A percentile compares a stretch with the other conserved stretches of the same genome.
phyloP scores from a whole-genome alignment of 2,797 vertebrate genomes.

The Eurystomus glaucurus region DNA sequence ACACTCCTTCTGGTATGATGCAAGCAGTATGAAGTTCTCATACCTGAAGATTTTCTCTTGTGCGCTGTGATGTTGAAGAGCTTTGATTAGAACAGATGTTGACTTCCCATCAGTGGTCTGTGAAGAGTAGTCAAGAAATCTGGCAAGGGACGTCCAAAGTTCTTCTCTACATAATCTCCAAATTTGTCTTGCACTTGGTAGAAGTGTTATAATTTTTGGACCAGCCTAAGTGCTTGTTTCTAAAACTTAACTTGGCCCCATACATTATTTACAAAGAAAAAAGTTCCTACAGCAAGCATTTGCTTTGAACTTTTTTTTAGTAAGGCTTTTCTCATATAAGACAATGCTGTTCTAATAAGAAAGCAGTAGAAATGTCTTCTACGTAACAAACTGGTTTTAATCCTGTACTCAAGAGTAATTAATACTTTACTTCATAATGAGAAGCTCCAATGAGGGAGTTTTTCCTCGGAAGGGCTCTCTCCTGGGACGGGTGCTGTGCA shows the following conservation, averaged over 20 bases:
- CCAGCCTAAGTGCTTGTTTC: background rate
- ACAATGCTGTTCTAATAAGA: background rate
- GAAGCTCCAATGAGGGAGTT: accelerated
- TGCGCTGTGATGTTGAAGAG: background rate
- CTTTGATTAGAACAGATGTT: background rate
- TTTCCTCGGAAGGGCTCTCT: background rate
- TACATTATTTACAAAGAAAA: background rate
- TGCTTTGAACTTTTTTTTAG: background rate
- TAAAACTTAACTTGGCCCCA: background rate
- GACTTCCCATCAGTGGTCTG: background rate
- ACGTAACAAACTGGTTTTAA: background rate
- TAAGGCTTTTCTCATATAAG: background rate
- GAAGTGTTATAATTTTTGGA: background rate
- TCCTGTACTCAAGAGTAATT: background rate
- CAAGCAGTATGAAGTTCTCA: background rate
- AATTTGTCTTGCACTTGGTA: background rate
- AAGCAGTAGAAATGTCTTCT: background rate
- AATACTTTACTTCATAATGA: background rate
- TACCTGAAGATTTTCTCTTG: background rate
- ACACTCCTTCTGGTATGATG: background rate
- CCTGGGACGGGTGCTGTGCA: background rate
- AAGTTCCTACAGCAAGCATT: background rate
- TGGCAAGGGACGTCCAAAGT: background rate
- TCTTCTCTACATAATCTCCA: background rate
- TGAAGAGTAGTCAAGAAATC: background rate